These are phyloP conservation scores for Aphis craccivora DNA, from an alignment of 1,140 invertebrate species.

Conservation along the genomic window DNA sequence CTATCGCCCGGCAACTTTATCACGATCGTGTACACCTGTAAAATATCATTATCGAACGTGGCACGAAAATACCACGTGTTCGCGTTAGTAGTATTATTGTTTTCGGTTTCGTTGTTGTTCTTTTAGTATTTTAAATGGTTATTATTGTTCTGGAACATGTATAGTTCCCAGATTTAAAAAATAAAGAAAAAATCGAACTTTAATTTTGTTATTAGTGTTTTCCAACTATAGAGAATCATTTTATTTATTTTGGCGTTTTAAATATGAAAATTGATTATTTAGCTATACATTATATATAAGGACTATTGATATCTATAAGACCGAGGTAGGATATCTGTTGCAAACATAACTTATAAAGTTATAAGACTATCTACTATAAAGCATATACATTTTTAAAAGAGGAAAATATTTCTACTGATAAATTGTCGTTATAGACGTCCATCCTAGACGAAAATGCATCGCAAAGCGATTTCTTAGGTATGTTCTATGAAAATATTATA, in stretches of 20 bases:
- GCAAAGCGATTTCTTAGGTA: not conserved
- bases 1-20: constrained; percentile 78
- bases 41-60: not conserved
- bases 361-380: not conserved
- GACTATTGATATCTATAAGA: not conserved
- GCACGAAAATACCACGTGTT: not conserved
- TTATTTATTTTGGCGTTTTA: not conserved
- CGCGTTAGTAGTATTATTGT: not conserved
- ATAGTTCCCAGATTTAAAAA: not conserved
- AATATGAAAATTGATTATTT: not conserved
- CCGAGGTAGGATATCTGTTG: no score
- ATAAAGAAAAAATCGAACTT: no score
- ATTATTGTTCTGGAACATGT: not conserved
- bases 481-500: not conserved
- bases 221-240: not conserved
- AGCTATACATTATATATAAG: not conserved
- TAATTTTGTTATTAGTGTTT: not conserved
- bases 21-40: constrained; percentile 85
- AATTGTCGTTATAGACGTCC: not conserved
- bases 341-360: not conserved
- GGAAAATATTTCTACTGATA: not conserved
- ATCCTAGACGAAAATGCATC: not conserved
- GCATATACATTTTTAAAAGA: not conserved
- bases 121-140: not conserved
- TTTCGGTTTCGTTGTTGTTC: not conserved